These are phyloP conservation scores for Drusus annulatus DNA, from an alignment of 1,140 invertebrate genomes.

Conservation along the genomic window DNA sequence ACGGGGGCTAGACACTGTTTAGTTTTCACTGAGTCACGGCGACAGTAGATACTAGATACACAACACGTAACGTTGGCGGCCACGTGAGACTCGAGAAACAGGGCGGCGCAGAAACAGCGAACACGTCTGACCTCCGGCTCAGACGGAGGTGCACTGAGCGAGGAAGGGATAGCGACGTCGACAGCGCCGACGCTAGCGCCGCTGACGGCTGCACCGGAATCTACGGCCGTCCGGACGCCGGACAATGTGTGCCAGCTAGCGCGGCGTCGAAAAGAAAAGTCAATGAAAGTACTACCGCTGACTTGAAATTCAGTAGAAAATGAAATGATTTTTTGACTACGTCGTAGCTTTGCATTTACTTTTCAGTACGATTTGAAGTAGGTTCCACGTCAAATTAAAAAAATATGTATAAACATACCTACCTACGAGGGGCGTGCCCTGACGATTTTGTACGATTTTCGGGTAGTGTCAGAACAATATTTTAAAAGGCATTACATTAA, in stretches of 20 bases:
- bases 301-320: too few relatives aligned
- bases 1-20: not conserved
- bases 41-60: constrained; percentile 8
- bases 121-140: constrained; percentile 24
- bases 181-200: not conserved
- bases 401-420: too few relatives aligned
- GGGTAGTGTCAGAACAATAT: too few relatives aligned
- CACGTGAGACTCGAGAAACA: constrained; percentile 32
- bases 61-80: constrained; percentile 40
- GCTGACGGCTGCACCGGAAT: constrained; percentile 31
- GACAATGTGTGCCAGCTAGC: not conserved
- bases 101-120: not conserved
- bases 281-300: not conserved
- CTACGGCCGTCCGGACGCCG: constrained; percentile 13
- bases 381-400: too few relatives aligned
- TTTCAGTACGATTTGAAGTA: too few relatives aligned
- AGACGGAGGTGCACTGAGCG: constrained; percentile 38
- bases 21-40: constrained; percentile 37
- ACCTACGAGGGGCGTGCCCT: too few relatives aligned
- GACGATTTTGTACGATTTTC: too few relatives aligned
- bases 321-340: too few relatives aligned
- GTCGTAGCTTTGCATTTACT: too few relatives aligned
- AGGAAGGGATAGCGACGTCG: constrained; percentile 29
- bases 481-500: too few relatives aligned
- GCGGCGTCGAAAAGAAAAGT: constrained; percentile 9